Conservation (phyloP, 2,888 invertebrate species). For the Ariolimax columbianus region DNA sequence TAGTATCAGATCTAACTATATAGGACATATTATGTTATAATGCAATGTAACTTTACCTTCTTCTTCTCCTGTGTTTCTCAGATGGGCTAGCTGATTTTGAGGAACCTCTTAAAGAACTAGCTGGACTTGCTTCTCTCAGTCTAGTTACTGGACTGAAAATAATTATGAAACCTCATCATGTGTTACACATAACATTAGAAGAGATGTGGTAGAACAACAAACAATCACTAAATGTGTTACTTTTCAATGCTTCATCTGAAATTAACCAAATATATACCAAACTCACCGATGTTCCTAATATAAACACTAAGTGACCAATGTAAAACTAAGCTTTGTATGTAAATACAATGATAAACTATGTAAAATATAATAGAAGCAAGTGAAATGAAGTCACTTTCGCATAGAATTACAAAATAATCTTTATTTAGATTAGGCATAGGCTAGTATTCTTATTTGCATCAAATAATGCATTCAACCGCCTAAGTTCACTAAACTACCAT, state of each 20-base stretch:
- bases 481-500: too few species aligned
- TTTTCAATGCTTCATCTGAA: not conserved
- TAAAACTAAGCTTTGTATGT: too few species aligned
- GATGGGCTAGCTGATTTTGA: conserved; percentile 39
- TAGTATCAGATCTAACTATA: not conserved
- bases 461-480: too few species aligned
- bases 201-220: not conserved
- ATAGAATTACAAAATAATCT: too few species aligned
- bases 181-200: not conserved
- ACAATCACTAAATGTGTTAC: not conserved
- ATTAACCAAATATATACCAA: too few species aligned
- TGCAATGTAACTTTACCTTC: conserved; percentile 13
- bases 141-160: conserved; percentile 22
- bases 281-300: too few species aligned
- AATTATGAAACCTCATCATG: not conserved
- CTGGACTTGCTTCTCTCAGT: conserved; percentile 9
- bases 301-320: too few species aligned
- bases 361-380: too few species aligned
- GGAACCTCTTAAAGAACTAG: not conserved
- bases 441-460: too few species aligned
- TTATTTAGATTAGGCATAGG: too few species aligned
- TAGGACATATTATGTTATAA: not conserved
- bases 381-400: too few species aligned
- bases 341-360: too few species aligned
- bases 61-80: conserved; percentile 31